Percentiles rank a stretch among this genome's conserved stretches.
These are phyloP conservation scores for Erpetoichthys calabaricus DNA, from an alignment of 2,797 vertebrate species.

Conservation along the genomic window DNA sequence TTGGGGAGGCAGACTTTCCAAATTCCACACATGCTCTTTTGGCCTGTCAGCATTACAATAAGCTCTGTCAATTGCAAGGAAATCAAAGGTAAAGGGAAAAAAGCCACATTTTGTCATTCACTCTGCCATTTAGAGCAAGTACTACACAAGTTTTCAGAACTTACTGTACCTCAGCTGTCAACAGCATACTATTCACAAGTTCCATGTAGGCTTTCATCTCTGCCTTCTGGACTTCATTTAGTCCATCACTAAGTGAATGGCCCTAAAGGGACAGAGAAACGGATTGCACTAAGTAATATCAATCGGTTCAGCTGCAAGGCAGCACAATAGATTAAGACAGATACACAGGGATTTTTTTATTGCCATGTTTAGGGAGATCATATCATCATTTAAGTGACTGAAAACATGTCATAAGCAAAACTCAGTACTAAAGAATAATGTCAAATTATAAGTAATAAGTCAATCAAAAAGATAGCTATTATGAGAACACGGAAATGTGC, in stretches of 20 bases:
- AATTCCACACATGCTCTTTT: too few relatives aligned
- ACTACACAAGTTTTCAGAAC: slow-evolving; percentile 25
- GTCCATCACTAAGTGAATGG: slow-evolving; percentile 80
- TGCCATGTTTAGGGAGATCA: too few relatives aligned
- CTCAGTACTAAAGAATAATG: too few relatives aligned
- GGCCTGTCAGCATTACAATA: slow-evolving; percentile 33
- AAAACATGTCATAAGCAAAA: too few relatives aligned
- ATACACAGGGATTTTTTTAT: too few relatives aligned
- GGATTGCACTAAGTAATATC: slow-evolving; percentile 6
- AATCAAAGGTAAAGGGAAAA: slow-evolving; percentile 22
- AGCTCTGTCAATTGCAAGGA: slow-evolving; percentile 32
- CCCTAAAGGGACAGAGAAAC: slow-evolving; percentile 53
- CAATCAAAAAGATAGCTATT: too few relatives aligned
- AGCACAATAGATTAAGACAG: slow-evolving; percentile 7
- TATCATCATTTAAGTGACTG: too few relatives aligned
- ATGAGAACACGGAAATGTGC: too few relatives aligned
- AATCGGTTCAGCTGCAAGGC: slow-evolving; percentile 5
- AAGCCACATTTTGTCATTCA: slow-evolving; percentile 19
- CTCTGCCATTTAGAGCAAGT: slow-evolving; percentile 28
- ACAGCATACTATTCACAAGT: slow-evolving; percentile 92
- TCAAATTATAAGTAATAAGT: too few relatives aligned
- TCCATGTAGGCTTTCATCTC: slow-evolving; percentile 99
- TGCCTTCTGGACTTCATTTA: slow-evolving; percentile 90
- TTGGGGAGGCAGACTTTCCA: too few relatives aligned
- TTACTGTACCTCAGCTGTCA: slow-evolving; percentile 81